A percentile compares a stretch with the other conserved stretches of the same genome.
Evolutionary conservation across 2,888 invertebrate genomes (phyloP).

Genomic region (Morinoia aosen): DNA sequence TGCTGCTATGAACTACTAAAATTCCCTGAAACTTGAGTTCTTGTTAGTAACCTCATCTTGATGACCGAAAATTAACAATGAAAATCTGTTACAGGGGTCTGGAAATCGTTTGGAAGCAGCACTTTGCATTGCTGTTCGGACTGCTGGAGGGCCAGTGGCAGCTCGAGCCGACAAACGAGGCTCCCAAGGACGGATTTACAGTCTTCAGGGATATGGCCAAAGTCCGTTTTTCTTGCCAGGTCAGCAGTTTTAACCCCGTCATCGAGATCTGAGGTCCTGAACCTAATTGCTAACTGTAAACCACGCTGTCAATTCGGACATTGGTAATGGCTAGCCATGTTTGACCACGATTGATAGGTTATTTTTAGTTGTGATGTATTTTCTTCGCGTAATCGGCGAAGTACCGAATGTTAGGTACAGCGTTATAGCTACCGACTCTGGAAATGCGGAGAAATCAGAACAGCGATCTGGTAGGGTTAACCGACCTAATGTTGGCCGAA

Average conservation of each 20-base stretch:
- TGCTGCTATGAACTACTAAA: too few relatives aligned
- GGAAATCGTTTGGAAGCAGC: constrained; percentile 60
- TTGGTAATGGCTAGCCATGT: not conserved
- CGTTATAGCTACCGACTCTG: too few relatives aligned
- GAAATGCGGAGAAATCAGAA: too few relatives aligned
- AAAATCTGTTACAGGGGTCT: constrained; percentile 57
- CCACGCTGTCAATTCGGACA: not conserved
- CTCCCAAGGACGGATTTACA: constrained; percentile 36
- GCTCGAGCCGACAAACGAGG: constrained; percentile 49
- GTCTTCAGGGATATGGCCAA: constrained; percentile 66
- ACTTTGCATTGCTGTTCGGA: constrained; percentile 62
- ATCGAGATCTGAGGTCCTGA: not conserved
- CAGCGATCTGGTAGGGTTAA: too few relatives aligned
- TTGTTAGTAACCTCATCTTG: not conserved
- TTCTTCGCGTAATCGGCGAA: too few relatives aligned
- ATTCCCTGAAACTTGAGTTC: too few relatives aligned
- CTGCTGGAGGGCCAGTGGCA: constrained; percentile 59
- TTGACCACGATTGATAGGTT: not conserved
- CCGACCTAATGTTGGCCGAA: too few relatives aligned
- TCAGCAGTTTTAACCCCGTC: not conserved
- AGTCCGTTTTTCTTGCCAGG: constrained; percentile 65
- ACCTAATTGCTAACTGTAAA: not conserved
- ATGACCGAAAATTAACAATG: not conserved
- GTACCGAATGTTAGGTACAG: too few relatives aligned
- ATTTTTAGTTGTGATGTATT: not conserved